Evolutionary conservation across 2,113 vertebrate genomes (phyloP), one percentile per base, ranked within the genome.

Genomic region (Apteryx mantelli): DNA sequence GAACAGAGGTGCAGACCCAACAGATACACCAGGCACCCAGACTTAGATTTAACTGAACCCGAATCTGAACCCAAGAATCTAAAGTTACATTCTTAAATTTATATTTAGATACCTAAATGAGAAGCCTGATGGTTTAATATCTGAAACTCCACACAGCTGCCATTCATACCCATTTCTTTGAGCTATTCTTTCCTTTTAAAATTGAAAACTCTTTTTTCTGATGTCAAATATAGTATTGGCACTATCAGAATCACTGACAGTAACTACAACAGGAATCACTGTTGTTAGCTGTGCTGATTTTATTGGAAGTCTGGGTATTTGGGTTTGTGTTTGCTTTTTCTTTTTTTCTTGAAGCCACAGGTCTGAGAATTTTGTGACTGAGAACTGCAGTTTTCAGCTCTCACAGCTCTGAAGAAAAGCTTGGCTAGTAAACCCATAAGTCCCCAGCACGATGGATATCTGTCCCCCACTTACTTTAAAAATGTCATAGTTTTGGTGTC

Each of bases 361-460:
- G 24, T 22, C 44, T 55, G 64, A 22, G 60, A 68, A 82, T 24
- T n/a, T 53, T 61, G 28, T 82, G 52, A 17, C 53, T n/a, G 24
- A 55, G 36, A 90, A 25, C 36, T 46, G 32, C 30, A 48, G 26
- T 36, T 77, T 73, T 28, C 52, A 87, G 7, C 13, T 60, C 56
- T 66, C 24, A 82, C 17, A 61, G 24, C 5, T 19, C 34, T 40
- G 34, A 65, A 60, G 22, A 71, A 89, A 58, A 77, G 22, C 15
- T 70, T 77, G 18, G 8, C 56, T 30, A n/a, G 50, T 36, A 38
- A 34, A 19, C 28, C 78, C 53, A 18, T 5, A 69, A 18, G 8
- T 69, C 17, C 48, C 20, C 34, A 80, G 3, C 8, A n/a, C 1
- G 0, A 30, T 0, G 13, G 26, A 55, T 44, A 52, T 30, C 32